phyloP scores from a whole-genome alignment of 1,140 invertebrate species.

The Cecropterus lyciades region DNA sequence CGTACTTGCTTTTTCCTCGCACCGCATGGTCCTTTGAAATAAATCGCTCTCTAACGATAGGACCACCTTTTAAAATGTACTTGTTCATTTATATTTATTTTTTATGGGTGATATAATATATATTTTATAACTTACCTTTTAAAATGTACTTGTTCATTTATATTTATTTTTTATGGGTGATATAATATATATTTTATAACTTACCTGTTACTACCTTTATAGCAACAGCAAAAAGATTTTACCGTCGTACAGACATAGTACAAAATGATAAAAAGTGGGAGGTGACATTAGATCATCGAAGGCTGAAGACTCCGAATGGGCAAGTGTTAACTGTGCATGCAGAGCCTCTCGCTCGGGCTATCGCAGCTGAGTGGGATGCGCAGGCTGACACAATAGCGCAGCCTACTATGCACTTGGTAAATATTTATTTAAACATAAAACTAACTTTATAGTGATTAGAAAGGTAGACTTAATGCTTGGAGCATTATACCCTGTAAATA shows the following conservation, averaged over 20 bases:
- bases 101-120: too few species aligned
- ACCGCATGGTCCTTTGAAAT: too few species aligned
- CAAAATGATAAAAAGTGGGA: conserved; percentile 76
- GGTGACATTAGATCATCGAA: conserved; percentile 86
- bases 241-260: conserved; percentile 62
- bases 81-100: too few species aligned
- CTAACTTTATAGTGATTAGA: too few species aligned
- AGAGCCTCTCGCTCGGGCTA: conserved; percentile 94
- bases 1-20: too few species aligned
- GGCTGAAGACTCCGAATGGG: conserved; percentile 95
- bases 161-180: too few species aligned
- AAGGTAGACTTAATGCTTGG: too few species aligned
- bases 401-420: conserved; percentile 95
- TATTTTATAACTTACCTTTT: too few species aligned
- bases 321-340: conserved; percentile 90
- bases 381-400: conserved; percentile 92
- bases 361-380: conserved; percentile 96
- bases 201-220: conserved; percentile 22
- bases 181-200: neutral
- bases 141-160: too few species aligned
- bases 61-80: too few species aligned
- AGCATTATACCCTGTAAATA: too few species aligned
- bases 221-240: conserved; percentile 73
- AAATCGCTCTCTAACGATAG: too few species aligned
- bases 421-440: conserved; percentile 36